phyloP scores from a whole-genome alignment of 2,113 vertebrate species.

The Helogale parvula region DNA sequence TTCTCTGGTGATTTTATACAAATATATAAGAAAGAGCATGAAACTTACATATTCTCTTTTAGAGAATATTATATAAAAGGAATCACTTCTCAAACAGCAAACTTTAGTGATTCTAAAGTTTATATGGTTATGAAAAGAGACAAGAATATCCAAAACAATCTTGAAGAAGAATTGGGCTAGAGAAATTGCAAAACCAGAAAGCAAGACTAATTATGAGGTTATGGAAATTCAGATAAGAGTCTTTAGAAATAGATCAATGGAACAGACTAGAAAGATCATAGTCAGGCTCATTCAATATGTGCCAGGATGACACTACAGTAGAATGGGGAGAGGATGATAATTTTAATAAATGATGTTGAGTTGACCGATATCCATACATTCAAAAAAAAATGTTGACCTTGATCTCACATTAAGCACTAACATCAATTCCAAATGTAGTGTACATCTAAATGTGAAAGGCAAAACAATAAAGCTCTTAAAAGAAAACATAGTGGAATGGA shows the following conservation, averaged over 20 bases:
- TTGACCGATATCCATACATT: not conserved
- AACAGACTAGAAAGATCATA: not conserved
- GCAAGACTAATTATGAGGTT: not conserved
- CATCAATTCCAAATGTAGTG: not conserved
- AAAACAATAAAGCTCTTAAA: not conserved
- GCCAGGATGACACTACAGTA: not conserved
- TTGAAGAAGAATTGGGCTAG: not conserved
- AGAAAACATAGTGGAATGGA: not conserved
- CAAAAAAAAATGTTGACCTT: not conserved
- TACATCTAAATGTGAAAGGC: not conserved
- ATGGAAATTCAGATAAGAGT: not conserved
- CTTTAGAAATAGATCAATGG: not conserved
- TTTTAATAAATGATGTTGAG: not conserved
- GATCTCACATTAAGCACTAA: not conserved
- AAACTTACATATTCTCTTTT: not conserved
- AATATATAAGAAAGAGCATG: not conserved
- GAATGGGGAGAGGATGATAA: not conserved
- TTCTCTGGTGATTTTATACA: not conserved
- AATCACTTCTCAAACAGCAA: not conserved
- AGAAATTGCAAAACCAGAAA: not conserved
- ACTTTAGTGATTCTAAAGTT: not conserved
- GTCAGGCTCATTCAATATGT: not conserved
- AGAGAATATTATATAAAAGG: not conserved
- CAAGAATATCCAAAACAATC: not conserved
- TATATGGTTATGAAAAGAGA: not conserved